A percentile compares a stretch with the other conserved stretches of the same genome.
These are phyloP conservation scores for Xiphydria camelus DNA, from an alignment of 2,888 invertebrate genomes.

Conservation along the genomic window DNA sequence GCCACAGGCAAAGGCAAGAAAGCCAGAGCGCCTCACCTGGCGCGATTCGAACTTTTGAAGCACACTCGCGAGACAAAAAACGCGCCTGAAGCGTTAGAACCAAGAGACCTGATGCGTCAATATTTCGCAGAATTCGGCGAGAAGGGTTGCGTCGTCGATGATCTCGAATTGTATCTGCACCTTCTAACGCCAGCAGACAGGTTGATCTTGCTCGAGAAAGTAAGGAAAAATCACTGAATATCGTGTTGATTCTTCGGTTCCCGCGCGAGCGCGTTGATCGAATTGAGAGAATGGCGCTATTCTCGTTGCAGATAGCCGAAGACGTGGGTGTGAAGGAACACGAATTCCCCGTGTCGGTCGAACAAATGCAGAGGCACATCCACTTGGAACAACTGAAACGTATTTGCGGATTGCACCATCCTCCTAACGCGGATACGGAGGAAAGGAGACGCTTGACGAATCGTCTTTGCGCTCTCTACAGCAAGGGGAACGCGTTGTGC, in stretches of 20 bases:
- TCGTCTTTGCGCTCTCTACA: constrained; percentile 45
- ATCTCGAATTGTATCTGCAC: constrained; percentile 75
- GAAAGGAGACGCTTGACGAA: constrained; percentile 41
- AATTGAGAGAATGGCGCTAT: not conserved
- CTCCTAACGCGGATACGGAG: constrained; percentile 39
- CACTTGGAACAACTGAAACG: constrained; percentile 77
- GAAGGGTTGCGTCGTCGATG: constrained; percentile 84
- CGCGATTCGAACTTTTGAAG: constrained; percentile 76
- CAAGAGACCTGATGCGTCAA: constrained; percentile 71
- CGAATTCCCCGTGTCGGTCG: constrained; percentile 55
- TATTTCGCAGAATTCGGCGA: constrained; percentile 84
- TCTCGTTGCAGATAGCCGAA: constrained; percentile 41
- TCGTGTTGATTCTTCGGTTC: too few species aligned
- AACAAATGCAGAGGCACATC: constrained; percentile 82
- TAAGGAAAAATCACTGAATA: too few species aligned
- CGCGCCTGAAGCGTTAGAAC: constrained; percentile 54
- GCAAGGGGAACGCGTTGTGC: constrained; percentile 45
- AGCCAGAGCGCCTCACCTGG: constrained; percentile 81
- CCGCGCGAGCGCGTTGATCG: too few species aligned
- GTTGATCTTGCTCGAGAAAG: constrained; percentile 59
- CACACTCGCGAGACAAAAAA: constrained; percentile 62
- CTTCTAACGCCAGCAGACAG: constrained; percentile 69
- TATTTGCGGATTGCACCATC: constrained; percentile 69
- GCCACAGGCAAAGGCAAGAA: constrained; percentile 35
- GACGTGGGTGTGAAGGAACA: constrained; percentile 50